Evolutionary conservation across 1,140 invertebrate species (phyloP).

Genomic region (Stegodyphus dumicola): DNA sequence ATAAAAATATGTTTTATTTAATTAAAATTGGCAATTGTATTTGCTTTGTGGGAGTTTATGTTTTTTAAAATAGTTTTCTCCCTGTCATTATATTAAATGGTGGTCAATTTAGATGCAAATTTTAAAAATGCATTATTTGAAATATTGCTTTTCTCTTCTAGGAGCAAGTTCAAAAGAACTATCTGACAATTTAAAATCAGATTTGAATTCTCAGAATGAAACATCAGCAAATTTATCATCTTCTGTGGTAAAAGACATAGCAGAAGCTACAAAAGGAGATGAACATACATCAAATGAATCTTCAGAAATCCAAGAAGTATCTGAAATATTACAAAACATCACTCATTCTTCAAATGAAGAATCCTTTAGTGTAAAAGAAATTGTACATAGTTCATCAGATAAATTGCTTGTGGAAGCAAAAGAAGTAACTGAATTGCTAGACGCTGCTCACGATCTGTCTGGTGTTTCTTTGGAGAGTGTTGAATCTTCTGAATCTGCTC

Average conservation of each 20-base stretch:
- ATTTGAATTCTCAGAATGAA: background rate
- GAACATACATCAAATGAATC: conserved; percentile 18
- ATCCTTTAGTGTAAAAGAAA: background rate
- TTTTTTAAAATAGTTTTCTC: too few species aligned
- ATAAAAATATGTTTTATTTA: too few species aligned
- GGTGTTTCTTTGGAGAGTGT: background rate
- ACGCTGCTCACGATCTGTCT: too few species aligned
- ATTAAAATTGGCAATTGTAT: too few species aligned
- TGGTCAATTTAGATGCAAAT: too few species aligned
- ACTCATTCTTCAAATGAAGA: background rate
- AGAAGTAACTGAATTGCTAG: too few species aligned
- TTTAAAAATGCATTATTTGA: too few species aligned
- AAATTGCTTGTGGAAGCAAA: too few species aligned
- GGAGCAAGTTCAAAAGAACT: background rate
- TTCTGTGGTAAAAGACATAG: background rate
- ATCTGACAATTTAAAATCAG: background rate
- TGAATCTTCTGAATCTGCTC: conserved; percentile 13
- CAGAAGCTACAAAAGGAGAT: conserved; percentile 23
- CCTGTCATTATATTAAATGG: too few species aligned
- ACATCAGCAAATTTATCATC: background rate
- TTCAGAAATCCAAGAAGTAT: background rate
- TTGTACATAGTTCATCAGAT: too few species aligned
- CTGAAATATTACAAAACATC: background rate
- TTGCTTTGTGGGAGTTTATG: too few species aligned
- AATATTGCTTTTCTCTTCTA: too few species aligned